Evolutionary conservation across 35 echinoderm and acorn worm genomes (phyloP).

Genomic region (Acanthaster planci): DNA sequence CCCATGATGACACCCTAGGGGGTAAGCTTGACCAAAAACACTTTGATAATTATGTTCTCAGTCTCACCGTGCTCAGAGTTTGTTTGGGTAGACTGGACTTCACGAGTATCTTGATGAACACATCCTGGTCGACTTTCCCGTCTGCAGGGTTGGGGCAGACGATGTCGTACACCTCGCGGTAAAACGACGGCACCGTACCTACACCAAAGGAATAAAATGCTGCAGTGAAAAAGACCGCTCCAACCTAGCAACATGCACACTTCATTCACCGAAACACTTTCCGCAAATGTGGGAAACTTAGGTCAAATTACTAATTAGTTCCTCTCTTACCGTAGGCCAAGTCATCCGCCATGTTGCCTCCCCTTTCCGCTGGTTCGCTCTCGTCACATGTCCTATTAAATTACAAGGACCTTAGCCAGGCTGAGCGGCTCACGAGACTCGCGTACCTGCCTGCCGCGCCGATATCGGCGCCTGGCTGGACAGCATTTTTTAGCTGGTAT

Average conservation of each 20-base stretch:
- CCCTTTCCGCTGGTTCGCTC: slow-evolving; percentile 4
- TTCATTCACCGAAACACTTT: too few relatives aligned
- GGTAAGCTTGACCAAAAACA: background rate
- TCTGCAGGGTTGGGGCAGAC: slow-evolving; percentile 84
- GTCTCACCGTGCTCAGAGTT: slow-evolving; percentile 79
- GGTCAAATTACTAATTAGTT: background rate
- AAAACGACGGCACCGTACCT: slow-evolving; percentile 87
- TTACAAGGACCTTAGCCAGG: too few relatives aligned
- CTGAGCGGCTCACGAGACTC: too few relatives aligned
- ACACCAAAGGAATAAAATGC: slow-evolving; percentile 40
- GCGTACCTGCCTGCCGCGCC: too few relatives aligned
- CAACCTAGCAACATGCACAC: too few relatives aligned
- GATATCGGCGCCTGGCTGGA: too few relatives aligned
- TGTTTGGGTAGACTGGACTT: slow-evolving; percentile 94
- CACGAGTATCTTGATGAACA: slow-evolving; percentile 90
- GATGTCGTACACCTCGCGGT: slow-evolving; percentile 96
- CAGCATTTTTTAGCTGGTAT: too few relatives aligned
- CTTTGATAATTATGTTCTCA: background rate
- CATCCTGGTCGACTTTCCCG: slow-evolving; percentile 83
- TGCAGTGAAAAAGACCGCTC: background rate
- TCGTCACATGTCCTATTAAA: background rate
- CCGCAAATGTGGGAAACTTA: too few relatives aligned
- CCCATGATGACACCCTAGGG: background rate
- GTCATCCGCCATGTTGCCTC: slow-evolving; percentile 75
- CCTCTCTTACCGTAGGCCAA: slow-evolving; percentile 54